Conservation (phyloP, 2,797 vertebrate genomes). For the Phylloscopus collybita region DNA sequence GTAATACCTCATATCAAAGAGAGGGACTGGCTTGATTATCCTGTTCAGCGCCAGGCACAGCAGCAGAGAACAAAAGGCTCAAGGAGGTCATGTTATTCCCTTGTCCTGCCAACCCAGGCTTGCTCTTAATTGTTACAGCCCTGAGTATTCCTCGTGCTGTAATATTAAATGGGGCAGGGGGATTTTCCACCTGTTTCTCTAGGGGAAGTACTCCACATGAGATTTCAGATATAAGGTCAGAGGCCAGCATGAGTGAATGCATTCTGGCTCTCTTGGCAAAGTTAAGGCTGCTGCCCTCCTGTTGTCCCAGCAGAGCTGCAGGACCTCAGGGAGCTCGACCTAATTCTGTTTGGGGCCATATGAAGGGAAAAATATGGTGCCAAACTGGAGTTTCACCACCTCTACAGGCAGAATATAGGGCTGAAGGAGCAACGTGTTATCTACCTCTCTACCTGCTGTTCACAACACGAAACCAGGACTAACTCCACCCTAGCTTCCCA, state of each 20-base stretch:
- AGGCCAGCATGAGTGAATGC: not conserved
- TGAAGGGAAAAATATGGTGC: not conserved
- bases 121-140: not conserved
- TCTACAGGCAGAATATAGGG: not conserved
- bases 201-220: not conserved
- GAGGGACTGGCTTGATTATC: not conserved
- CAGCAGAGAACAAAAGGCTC: not conserved
- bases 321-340: not conserved
- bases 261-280: not conserved
- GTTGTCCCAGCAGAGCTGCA: not conserved
- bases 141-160: not conserved
- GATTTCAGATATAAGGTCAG: not conserved
- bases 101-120: not conserved
- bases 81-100: not conserved
- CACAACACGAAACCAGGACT: not conserved
- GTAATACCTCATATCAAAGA: not conserved
- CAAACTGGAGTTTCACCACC: not conserved
- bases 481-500: not conserved
- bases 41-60: not conserved
- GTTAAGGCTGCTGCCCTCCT: not conserved
- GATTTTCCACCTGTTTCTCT: not conserved
- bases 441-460: not conserved
- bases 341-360: not conserved
- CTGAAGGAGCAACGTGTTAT: not conserved
- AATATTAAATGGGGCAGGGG: not conserved